Conservation (phyloP, 2,797 vertebrate species). For the Diceros bicornis region DNA sequence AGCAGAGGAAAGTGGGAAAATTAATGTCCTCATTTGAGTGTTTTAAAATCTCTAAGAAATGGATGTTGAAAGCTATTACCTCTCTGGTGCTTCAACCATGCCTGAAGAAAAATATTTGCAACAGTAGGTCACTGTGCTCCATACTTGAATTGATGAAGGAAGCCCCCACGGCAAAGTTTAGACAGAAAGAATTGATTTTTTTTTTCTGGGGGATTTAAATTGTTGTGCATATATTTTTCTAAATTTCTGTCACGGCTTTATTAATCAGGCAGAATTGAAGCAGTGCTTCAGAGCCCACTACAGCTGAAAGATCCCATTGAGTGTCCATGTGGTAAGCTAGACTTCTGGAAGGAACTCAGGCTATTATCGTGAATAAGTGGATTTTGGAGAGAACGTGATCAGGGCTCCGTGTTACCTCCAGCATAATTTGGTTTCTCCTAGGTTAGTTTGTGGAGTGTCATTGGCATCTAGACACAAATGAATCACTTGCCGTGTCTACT, state of each 20-base stretch:
- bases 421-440: constrained; percentile 65
- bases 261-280: constrained; percentile 85
- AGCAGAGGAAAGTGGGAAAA: constrained; percentile 1
- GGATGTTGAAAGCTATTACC: constrained; percentile 53
- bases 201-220: constrained; percentile 69
- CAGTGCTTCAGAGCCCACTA: constrained; percentile 66
- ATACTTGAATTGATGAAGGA: constrained; percentile 70
- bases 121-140: constrained; percentile 63
- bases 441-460: background rate
- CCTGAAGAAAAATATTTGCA: constrained; percentile 78
- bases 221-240: constrained; percentile 19
- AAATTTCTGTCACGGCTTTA: constrained; percentile 81
- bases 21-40: constrained; percentile 60
- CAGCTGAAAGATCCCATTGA: constrained; percentile 63
- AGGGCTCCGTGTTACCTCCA: background rate
- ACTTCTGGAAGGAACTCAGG: constrained; percentile 70
- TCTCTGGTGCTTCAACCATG: constrained; percentile 62
- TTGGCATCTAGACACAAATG: constrained; percentile 23
- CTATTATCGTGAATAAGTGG: constrained; percentile 33
- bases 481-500: background rate
- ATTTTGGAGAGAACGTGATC: constrained; percentile 65
- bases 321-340: constrained; percentile 60
- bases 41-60: constrained; percentile 69
- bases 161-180: constrained; percentile 70
- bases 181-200: constrained; percentile 75